phyloP scores from a whole-genome alignment of 1,140 invertebrate species.

The Amyelois transitella region DNA sequence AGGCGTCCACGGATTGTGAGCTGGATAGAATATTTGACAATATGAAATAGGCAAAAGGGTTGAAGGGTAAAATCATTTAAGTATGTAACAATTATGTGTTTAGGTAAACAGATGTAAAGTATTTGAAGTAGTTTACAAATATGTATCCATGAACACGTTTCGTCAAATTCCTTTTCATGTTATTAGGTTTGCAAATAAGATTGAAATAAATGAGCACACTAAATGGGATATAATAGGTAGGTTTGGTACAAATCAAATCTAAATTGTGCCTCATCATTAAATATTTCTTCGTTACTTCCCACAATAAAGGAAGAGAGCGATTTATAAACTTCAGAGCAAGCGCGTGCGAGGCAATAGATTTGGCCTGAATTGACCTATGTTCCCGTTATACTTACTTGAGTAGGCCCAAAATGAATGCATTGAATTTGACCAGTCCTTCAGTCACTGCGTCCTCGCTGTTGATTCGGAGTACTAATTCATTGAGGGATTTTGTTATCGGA shows the following conservation, averaged over 20 bases:
- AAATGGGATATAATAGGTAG: too few relatives aligned
- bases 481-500: constrained; percentile 87
- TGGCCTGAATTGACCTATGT: not conserved
- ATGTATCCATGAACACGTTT: too few relatives aligned
- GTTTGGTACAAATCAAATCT: too few relatives aligned
- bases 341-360: not conserved
- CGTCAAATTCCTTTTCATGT: too few relatives aligned
- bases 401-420: constrained; percentile 91
- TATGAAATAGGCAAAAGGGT: too few relatives aligned
- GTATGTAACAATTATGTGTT: too few relatives aligned
- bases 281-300: not conserved
- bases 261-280: not conserved
- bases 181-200: too few relatives aligned
- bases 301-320: not conserved
- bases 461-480: constrained; percentile 89
- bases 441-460: constrained; percentile 89
- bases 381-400: constrained; percentile 84
- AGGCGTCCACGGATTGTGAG: constrained; percentile 87
- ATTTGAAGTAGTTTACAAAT: too few relatives aligned
- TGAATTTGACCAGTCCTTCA: constrained; percentile 90
- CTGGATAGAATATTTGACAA: constrained; percentile 57
- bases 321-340: not conserved
- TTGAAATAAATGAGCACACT: too few relatives aligned
- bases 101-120: too few relatives aligned
- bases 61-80: too few relatives aligned